A percentile compares a stretch with the other conserved stretches of the same genome.
Evolutionary conservation across 2,888 invertebrate genomes (phyloP).

Genomic region (Lasioglossum pauxillum): DNA sequence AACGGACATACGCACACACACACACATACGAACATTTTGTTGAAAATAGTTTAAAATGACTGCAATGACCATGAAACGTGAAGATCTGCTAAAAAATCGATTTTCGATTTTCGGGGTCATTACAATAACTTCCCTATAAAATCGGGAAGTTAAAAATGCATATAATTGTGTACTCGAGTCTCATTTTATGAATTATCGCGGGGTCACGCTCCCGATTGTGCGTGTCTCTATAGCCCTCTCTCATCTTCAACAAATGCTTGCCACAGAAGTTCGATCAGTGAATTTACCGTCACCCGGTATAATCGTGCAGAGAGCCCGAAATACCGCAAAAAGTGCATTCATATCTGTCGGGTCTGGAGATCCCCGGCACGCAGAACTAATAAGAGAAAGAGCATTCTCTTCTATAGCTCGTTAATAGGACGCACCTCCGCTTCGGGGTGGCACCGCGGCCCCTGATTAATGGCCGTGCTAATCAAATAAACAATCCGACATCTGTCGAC

Average conservation of each 20-base stretch:
- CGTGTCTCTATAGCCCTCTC: too few species aligned
- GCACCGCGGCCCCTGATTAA: slow-evolving; percentile 73
- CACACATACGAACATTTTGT: too few species aligned
- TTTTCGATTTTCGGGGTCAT: too few species aligned
- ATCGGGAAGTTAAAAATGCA: too few species aligned
- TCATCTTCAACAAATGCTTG: not conserved
- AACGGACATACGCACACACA: too few species aligned
- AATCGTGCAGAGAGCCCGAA: not conserved
- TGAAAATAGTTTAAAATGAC: too few species aligned
- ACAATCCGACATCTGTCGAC: slow-evolving; percentile 81
- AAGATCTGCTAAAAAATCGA: too few species aligned
- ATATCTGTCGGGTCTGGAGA: slow-evolving; percentile 15
- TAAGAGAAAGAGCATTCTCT: slow-evolving; percentile 43
- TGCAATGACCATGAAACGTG: too few species aligned
- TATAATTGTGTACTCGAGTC: too few species aligned
- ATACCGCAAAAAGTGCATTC: slow-evolving; percentile 22
- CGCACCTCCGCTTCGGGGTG: slow-evolving; percentile 60
- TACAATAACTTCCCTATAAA: too few species aligned
- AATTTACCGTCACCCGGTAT: not conserved
- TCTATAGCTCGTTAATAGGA: slow-evolving; percentile 53
- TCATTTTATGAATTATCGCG: too few species aligned
- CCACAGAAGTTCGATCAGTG: not conserved
- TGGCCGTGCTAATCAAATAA: slow-evolving; percentile 79
- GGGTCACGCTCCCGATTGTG: too few species aligned
- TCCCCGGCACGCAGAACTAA: slow-evolving; percentile 24